Evolutionary conservation across 2,113 vertebrate genomes (phyloP).

Genomic region (Heterotilapia buettikoferi): DNA sequence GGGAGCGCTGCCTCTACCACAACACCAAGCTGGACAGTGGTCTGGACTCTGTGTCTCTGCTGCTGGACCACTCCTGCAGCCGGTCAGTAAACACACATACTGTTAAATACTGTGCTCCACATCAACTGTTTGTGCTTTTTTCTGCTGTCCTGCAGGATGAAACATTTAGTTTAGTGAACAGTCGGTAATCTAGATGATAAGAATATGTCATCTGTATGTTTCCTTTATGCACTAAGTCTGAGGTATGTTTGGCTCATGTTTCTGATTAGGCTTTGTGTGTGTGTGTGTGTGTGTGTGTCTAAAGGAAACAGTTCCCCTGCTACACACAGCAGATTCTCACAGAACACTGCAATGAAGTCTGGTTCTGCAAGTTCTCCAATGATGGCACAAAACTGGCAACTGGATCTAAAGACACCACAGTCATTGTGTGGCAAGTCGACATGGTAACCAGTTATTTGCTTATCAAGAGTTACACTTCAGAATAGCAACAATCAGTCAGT

Average conservation of each 20-base stretch:
- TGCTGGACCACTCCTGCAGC: conserved; percentile 94
- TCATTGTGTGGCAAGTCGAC: conserved; percentile 97
- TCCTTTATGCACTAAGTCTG: background rate
- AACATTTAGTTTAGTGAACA: background rate
- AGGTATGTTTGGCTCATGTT: background rate
- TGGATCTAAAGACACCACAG: conserved; percentile 96
- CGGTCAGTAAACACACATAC: conserved; percentile 70
- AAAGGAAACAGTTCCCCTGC: conserved; percentile 95
- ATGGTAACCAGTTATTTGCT: conserved; percentile 68
- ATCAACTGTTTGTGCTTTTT: background rate
- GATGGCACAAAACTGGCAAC: conserved; percentile 96
- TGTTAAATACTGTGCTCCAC: background rate
- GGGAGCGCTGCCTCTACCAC: conserved; percentile 95
- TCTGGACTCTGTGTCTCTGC: conserved; percentile 90
- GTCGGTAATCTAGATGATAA: background rate
- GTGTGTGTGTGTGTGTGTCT: background rate
- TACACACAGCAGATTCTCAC: conserved; percentile 96
- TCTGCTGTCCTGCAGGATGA: background rate
- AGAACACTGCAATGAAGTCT: conserved; percentile 97
- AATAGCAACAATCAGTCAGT: background rate
- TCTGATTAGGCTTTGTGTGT: background rate
- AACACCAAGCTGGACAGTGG: conserved; percentile 91
- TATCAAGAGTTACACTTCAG: background rate
- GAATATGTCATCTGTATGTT: background rate
- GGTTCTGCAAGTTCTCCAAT: conserved; percentile 98